Conservation (phyloP, 2,113 vertebrate species). For the Gymnobelideus leadbeateri region DNA sequence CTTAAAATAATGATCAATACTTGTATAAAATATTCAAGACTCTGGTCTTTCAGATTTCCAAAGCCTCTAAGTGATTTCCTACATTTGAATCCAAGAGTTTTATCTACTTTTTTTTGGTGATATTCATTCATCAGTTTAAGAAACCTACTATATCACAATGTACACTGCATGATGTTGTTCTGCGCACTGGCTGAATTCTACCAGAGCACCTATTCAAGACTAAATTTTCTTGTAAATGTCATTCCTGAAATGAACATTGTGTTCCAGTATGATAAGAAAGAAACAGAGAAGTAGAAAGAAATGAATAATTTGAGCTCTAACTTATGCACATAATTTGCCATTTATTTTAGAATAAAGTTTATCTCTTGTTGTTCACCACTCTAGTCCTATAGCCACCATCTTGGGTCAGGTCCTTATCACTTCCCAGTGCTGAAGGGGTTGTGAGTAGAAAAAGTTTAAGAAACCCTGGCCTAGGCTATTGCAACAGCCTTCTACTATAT, state of each 20-base stretch:
- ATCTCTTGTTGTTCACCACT: not conserved
- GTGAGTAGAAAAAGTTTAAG: not conserved
- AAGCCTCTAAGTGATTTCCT: not conserved
- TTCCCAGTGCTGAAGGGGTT: no score
- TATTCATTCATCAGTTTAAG: not conserved
- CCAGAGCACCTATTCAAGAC: not conserved
- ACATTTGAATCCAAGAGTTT: not conserved
- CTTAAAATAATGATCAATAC: not conserved
- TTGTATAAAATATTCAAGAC: not conserved
- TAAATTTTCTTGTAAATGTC: not conserved
- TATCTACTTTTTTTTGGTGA: not conserved
- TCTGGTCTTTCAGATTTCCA: not conserved
- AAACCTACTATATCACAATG: not conserved
- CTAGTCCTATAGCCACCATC: not conserved
- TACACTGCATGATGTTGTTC: not conserved
- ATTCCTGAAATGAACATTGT: not conserved
- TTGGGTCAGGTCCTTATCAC: not conserved
- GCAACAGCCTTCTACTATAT: not conserved
- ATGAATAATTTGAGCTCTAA: not conserved
- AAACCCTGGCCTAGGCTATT: not conserved
- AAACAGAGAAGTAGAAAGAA: not conserved
- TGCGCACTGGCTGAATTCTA: not conserved
- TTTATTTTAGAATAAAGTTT: not conserved
- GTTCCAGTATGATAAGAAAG: not conserved
- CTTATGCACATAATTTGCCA: not conserved